Conservation (phyloP, 2,888 invertebrate species). For the Drosophila mimetica region DNA sequence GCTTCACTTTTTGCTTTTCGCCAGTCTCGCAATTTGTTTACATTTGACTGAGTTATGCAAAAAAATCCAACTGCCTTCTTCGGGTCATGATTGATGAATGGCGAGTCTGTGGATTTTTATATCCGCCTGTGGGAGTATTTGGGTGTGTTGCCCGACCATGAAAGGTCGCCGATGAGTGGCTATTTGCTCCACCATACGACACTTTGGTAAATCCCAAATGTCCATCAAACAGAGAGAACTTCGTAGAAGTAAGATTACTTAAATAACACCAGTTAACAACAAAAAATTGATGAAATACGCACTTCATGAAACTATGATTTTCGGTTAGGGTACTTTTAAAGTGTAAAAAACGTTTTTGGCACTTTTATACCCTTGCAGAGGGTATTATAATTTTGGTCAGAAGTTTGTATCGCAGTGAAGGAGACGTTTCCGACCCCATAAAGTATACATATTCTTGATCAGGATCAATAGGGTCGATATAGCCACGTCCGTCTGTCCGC, state of each 20-base stretch:
- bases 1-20: slow-evolving; percentile 25
- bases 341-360: too few species aligned
- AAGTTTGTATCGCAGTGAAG: too few species aligned
- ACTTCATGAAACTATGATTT: too few species aligned
- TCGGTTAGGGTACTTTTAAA: too few species aligned
- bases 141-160: slow-evolving; percentile 37
- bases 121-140: slow-evolving; percentile 54
- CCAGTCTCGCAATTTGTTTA: slow-evolving; percentile 46
- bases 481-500: too few species aligned
- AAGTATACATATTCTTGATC: too few species aligned
- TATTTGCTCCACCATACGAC: neutral
- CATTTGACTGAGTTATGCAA: slow-evolving; percentile 59
- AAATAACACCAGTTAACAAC: too few species aligned
- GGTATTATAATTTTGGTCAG: too few species aligned
- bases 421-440: too few species aligned
- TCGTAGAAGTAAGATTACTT: neutral
- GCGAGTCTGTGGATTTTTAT: slow-evolving; percentile 31
- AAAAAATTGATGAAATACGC: too few species aligned
- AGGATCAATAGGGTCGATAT: too few species aligned
- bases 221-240: neutral
- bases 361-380: too few species aligned
- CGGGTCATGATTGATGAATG: slow-evolving; percentile 53
- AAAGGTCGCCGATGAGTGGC: slow-evolving; percentile 33
- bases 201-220: slow-evolving; percentile 4
- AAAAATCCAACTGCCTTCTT: slow-evolving; percentile 50